These are phyloP conservation scores for Cossypha niveicapilla DNA, from an alignment of 2,797 vertebrate species.

Conservation along the genomic window DNA sequence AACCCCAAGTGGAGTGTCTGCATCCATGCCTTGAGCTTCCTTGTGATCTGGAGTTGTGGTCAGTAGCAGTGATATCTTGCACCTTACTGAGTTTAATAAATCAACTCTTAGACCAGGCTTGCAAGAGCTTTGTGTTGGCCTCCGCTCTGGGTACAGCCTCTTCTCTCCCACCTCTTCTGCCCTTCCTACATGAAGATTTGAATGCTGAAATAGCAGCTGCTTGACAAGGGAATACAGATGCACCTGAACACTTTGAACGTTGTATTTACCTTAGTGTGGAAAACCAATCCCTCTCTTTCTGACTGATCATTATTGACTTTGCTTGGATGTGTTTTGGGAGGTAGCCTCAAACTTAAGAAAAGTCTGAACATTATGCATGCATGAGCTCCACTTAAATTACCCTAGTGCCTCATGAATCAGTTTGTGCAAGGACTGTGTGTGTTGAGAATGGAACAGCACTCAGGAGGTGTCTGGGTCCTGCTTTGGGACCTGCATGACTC, in stretches of 20 bases:
- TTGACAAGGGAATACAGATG: neutral
- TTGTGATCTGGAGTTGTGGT: neutral
- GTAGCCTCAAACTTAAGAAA: neutral
- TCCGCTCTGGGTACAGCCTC: neutral
- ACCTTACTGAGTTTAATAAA: neutral
- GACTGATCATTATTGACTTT: neutral
- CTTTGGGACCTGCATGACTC: neutral
- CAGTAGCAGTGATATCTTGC: neutral
- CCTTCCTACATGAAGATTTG: neutral
- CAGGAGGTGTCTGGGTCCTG: neutral
- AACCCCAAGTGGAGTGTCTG: accelerated
- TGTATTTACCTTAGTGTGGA: neutral
- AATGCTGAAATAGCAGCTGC: neutral
- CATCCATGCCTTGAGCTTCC: neutral
- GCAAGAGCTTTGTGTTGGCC: neutral
- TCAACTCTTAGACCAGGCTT: neutral
- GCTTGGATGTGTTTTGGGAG: neutral
- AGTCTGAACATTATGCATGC: neutral
- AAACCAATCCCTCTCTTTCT: neutral
- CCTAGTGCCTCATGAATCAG: neutral
- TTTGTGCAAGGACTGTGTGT: accelerated
- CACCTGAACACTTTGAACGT: neutral
- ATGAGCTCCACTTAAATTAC: neutral
- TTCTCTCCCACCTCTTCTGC: neutral
- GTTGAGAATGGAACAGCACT: neutral